Evolutionary conservation across 2,113 vertebrate species (phyloP).

Genomic region (Cricetomys ansorgei): DNA sequence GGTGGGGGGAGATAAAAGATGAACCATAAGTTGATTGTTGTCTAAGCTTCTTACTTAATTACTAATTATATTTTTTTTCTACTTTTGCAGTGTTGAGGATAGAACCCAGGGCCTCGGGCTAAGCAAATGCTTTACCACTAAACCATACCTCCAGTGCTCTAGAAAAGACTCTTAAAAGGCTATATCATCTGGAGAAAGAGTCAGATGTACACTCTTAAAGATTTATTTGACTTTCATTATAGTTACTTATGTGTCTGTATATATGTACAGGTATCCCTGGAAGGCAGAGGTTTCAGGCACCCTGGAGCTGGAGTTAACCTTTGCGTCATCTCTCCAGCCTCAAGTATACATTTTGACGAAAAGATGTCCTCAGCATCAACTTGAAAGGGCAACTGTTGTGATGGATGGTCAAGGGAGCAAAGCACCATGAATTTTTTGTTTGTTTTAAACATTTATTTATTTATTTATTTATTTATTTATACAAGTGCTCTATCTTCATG

Average conservation of each 20-base stretch:
- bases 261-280: background rate
- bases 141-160: background rate
- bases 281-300: background rate
- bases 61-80: background rate
- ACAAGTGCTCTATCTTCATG: no score
- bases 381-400: background rate
- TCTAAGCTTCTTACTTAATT: background rate
- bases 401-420: background rate
- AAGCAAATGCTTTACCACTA: background rate
- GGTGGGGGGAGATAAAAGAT: background rate
- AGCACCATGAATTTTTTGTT: background rate
- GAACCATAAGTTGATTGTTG: background rate
- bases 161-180: background rate
- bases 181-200: background rate
- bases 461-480: no score
- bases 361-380: background rate
- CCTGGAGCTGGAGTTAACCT: background rate
- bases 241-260: background rate
- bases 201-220: background rate
- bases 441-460: no score
- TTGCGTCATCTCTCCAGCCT: background rate
- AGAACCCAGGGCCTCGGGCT: background rate
- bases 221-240: background rate
- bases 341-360: background rate
- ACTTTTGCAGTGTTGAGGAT: background rate